Conservation (phyloP, 1,140 invertebrate species). For the Anadara kagoshimensis region DNA sequence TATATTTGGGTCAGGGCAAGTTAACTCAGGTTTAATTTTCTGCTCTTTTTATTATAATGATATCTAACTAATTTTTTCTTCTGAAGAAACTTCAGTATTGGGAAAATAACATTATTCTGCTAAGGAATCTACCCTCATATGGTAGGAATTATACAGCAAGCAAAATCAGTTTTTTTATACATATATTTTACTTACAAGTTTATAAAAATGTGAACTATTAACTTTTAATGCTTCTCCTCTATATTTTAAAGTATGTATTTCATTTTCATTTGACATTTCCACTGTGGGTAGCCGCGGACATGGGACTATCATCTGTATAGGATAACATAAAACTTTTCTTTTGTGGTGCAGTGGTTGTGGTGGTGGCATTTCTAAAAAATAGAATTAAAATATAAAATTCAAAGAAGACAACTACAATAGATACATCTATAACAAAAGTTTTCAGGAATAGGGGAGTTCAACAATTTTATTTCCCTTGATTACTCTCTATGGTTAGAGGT, state of each 20-base stretch:
- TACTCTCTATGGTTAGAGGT: too few species aligned
- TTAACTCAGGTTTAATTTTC: too few species aligned
- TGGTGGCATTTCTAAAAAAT: constrained; percentile 48
- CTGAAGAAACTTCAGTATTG: too few species aligned
- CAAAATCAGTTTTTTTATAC: too few species aligned
- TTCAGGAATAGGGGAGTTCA: too few species aligned
- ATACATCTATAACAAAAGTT: too few species aligned
- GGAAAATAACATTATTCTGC: neutral
- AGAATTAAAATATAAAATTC: neutral
- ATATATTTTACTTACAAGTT: constrained; percentile 79
- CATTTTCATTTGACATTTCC: constrained; percentile 88
- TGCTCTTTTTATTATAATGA: too few species aligned
- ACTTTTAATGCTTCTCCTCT: constrained; percentile 90
- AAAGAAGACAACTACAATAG: too few species aligned
- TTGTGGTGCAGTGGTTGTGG: constrained; percentile 68
- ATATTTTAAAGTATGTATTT: constrained; percentile 87
- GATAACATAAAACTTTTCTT: constrained; percentile 95
- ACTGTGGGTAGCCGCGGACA: constrained; percentile 88
- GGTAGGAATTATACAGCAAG: neutral
- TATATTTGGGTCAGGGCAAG: too few species aligned
- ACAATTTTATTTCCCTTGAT: too few species aligned
- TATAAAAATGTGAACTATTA: constrained; percentile 91
- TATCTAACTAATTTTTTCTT: too few species aligned
- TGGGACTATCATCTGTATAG: constrained; percentile 90
- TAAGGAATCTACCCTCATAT: neutral